Evolutionary conservation across 2,888 invertebrate genomes (phyloP), one percentile per base, ranked within the genome.

Genomic region (Caenorhabditis doughertyi): DNA sequence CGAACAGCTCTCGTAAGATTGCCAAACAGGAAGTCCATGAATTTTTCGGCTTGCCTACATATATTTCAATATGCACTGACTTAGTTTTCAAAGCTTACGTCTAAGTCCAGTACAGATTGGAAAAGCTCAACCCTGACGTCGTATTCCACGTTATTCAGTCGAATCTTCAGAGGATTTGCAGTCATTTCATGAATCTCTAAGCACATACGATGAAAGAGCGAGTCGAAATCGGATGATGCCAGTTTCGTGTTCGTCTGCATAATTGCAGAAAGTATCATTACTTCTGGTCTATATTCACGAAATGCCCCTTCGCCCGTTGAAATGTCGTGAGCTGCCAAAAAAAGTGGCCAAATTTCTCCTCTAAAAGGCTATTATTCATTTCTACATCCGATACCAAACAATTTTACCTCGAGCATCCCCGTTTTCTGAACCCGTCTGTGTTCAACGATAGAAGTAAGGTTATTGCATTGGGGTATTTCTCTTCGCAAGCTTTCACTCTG

Each of bases 301-400:
- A 65, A 65, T 0, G 7, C 32, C 1, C 65, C 49, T 21, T 23
- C 1, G 8, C 51, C 65, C 1, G 2, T 16, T 4, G 21, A 21
- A 23, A 65, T 18, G n/a, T 65, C 65, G 23, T 65, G 18, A 5
- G 18, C 32, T 13, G 51, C 51, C 0, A 65, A 3, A 11, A 65
- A 65, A 0, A 65, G 11, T 16, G 65, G 65, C 65, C 65, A 65
- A 11, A 65, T 35, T 51, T 65, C 51, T 7, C 65, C 65, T 51
- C 65, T 65, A 23, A n/a, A 60, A 60, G 21, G 35, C 3, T 9
- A 35, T 35, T 35, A 7, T 35, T 35, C 42, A 13, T 4, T 7
- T 11, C 42, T 8, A 42, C 9, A 42, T 8, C 42, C n/a, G n/a
- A 42, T 42, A 16, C 5, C 13, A 42, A 42, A 23, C 25, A 25